Conservation (phyloP, 2,888 invertebrate genomes). For the Cistogaster globosa region DNA sequence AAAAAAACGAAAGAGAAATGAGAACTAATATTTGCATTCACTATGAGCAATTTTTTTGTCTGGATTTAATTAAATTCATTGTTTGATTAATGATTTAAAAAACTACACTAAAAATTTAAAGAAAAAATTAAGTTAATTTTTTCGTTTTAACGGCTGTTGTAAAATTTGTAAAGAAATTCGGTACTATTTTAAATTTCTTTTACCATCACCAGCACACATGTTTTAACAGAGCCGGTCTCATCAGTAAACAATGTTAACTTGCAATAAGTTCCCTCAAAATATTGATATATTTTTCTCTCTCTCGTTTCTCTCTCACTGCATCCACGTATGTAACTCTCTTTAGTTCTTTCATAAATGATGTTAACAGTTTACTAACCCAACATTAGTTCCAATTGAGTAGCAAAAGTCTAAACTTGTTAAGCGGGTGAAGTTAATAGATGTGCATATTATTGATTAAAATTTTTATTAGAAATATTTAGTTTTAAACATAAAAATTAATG, state of each 20-base stretch:
- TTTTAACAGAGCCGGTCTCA: conserved; percentile 64
- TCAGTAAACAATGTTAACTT: conserved; percentile 65
- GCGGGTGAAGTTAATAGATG: neutral
- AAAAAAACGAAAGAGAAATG: no score
- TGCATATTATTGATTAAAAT: neutral
- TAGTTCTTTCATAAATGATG: neutral
- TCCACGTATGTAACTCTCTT: neutral
- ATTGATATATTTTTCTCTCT: neutral
- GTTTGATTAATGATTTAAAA: no score
- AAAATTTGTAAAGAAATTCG: no score
- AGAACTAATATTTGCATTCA: no score
- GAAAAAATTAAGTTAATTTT: no score
- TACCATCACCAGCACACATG: neutral
- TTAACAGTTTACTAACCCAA: conserved; percentile 34
- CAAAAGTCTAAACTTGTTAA: conserved; percentile 28
- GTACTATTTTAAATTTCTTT: neutral
- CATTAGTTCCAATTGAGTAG: conserved; percentile 56
- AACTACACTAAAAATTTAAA: no score
- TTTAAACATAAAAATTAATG: neutral
- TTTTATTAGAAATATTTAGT: neutral
- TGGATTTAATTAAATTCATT: no score
- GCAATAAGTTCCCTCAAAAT: neutral
- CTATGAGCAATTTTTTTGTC: no score
- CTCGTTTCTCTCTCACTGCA: neutral
- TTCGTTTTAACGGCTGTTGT: no score